Conservation (phyloP, 2,797 vertebrate genomes). For the Pseudochirops cupreus region DNA sequence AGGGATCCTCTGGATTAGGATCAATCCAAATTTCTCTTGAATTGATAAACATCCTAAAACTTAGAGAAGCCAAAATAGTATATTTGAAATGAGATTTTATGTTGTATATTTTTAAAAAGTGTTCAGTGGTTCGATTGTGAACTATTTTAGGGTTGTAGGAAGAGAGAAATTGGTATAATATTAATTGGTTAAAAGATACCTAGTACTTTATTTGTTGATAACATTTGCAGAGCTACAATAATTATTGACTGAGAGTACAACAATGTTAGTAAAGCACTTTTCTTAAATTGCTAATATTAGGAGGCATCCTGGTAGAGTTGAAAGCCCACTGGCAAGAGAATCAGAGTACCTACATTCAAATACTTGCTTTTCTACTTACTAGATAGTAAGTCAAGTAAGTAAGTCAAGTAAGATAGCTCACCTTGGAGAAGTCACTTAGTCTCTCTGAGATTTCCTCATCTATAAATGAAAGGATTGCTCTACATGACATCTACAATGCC, state of each 20-base stretch:
- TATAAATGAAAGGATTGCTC: background rate
- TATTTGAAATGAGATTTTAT: background rate
- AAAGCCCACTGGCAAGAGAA: background rate
- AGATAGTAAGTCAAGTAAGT: no score
- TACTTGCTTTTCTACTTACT: background rate
- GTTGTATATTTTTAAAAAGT: background rate
- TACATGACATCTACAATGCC: background rate
- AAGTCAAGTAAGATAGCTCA: background rate
- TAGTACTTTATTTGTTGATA: background rate
- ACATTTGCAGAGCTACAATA: background rate
- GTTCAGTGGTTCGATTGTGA: background rate
- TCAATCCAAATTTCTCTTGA: slow-evolving; percentile 7
- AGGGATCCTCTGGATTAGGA: slow-evolving; percentile 32
- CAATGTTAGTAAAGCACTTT: background rate
- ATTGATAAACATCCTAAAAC: slow-evolving; percentile 34
- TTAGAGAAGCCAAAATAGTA: slow-evolving; percentile 9
- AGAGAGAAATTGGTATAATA: background rate
- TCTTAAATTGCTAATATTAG: background rate
- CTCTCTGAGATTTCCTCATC: background rate
- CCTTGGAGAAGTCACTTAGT: background rate
- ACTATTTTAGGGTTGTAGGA: background rate
- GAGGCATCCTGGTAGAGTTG: background rate
- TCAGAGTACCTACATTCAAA: background rate
- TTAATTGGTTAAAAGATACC: background rate
- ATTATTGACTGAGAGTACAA: background rate